These are phyloP conservation scores for Ectropis grisescens DNA, from an alignment of 1,140 invertebrate genomes.

Conservation along the genomic window DNA sequence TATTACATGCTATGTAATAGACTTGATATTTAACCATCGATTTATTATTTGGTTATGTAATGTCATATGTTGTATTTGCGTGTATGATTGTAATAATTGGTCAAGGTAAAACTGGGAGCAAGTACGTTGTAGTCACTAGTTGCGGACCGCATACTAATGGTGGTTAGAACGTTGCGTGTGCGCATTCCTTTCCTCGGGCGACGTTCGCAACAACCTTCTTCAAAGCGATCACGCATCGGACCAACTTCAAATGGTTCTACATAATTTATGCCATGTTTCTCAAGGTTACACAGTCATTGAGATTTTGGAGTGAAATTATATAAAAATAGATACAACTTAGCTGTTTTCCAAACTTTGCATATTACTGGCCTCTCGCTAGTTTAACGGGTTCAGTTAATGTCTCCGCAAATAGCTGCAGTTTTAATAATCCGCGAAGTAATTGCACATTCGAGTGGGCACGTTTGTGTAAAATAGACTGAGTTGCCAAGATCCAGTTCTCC, in stretches of 20 bases:
- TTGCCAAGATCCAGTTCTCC: slow-evolving; percentile 54
- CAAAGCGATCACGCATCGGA: slow-evolving; percentile 6
- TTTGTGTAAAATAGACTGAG: slow-evolving; percentile 7
- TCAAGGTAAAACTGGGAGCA: slow-evolving; percentile 36
- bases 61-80: slow-evolving; percentile 29
- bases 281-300: no score
- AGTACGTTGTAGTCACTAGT: slow-evolving; percentile 38
- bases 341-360: no score
- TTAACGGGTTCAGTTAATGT: slow-evolving; percentile 24
- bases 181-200: slow-evolving; percentile 41
- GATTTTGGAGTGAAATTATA: no score
- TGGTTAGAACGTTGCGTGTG: slow-evolving; percentile 30
- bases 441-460: slow-evolving; percentile 19
- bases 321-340: no score
- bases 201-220: slow-evolving; percentile 18
- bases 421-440: slow-evolving; percentile 41
- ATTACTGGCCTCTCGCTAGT: no score
- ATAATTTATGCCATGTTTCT: no score
- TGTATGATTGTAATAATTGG: slow-evolving; percentile 47
- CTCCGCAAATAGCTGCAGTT: slow-evolving; percentile 32
- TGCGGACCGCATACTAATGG: slow-evolving; percentile 54
- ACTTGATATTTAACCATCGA: no score
- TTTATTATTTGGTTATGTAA: slow-evolving; percentile 27
- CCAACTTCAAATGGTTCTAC: background rate
- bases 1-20: no score